Conservation (phyloP, 92 coral and sea anemone genomes). For the Nematostella vectensis region DNA sequence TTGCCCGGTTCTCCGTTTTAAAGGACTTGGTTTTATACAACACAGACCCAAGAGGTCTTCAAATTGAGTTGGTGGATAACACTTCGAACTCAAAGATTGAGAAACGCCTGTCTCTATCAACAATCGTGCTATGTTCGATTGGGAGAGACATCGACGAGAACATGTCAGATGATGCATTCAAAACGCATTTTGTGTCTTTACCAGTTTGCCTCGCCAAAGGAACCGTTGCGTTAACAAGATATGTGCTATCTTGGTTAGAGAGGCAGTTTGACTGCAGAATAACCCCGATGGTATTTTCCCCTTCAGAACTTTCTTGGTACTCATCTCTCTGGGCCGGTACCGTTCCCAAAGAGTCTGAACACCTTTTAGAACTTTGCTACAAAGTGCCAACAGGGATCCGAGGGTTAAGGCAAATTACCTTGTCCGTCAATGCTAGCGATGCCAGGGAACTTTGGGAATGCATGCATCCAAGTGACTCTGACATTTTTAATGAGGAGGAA, state of each 20-base stretch:
- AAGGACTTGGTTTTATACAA: constrained; percentile 46
- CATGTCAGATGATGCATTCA: too few species aligned
- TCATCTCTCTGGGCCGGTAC: constrained; percentile 85
- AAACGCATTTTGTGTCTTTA: constrained; percentile 45
- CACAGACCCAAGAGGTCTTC: constrained; percentile 44
- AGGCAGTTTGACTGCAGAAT: constrained; percentile 74
- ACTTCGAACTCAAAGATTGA: constrained; percentile 2
- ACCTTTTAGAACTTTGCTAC: constrained; percentile 66
- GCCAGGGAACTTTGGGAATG: constrained; percentile 64
- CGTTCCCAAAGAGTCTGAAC: constrained; percentile 20
- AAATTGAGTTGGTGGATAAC: constrained; percentile 28
- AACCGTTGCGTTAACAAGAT: constrained; percentile 35
- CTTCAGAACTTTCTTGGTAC: constrained; percentile 76
- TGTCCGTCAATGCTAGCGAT: constrained; percentile 62
- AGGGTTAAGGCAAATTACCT: constrained; percentile 53
- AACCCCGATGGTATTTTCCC: constrained; percentile 57
- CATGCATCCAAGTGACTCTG: constrained; percentile 42
- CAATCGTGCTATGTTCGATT: constrained; percentile 56
- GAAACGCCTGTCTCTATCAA: constrained; percentile 21
- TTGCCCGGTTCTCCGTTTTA: constrained; percentile 29
- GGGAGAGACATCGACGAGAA: constrained; percentile 37
- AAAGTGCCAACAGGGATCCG: constrained; percentile 35
- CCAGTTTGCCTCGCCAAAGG: constrained; percentile 85
- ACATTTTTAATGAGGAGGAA: constrained; percentile 70
- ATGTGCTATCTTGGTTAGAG: constrained; percentile 61